These are phyloP conservation scores for Porites rus DNA, from an alignment of 92 coral and sea anemone species.

Conservation along the genomic window DNA sequence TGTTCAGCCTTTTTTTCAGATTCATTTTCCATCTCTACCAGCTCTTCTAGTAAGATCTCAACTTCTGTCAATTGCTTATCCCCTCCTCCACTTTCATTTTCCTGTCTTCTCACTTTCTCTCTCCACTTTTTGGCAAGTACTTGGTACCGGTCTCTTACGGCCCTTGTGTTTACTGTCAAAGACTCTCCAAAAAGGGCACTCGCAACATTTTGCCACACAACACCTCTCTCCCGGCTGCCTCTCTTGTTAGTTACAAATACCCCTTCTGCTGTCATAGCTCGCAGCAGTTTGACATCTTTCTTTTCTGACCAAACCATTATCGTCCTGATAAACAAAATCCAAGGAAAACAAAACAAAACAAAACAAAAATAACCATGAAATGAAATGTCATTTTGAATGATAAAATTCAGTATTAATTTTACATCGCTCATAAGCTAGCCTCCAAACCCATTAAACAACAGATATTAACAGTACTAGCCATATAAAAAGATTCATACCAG, in stretches of 20 bases:
- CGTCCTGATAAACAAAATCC: neutral
- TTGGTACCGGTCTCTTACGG: conserved; percentile 63
- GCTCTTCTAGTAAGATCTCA: conserved; percentile 64
- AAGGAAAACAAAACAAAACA: neutral
- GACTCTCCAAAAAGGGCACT: conserved; percentile 46
- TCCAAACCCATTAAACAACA: no score
- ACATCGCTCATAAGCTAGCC: no score
- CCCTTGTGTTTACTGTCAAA: conserved; percentile 50
- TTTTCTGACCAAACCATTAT: conserved; percentile 68
- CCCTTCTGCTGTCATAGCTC: conserved; percentile 66
- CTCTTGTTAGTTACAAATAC: conserved; percentile 46
- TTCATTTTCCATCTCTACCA: conserved; percentile 53
- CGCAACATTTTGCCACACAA: conserved; percentile 65
- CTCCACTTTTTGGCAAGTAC: conserved; percentile 47
- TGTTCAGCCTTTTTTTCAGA: conserved; percentile 43
- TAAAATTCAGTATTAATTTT: no score
- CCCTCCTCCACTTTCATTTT: conserved; percentile 70
- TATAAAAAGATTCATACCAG: no score
- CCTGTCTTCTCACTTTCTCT: conserved; percentile 55
- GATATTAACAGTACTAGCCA: no score
- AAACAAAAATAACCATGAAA: no score
- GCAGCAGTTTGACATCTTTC: conserved; percentile 58
- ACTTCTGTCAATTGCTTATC: conserved; percentile 62
- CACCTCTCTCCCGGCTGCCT: conserved; percentile 61
- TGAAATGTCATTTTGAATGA: no score